Evolutionary conservation across 2,797 vertebrate species (phyloP).

Genomic region (Malurus leucopterus): DNA sequence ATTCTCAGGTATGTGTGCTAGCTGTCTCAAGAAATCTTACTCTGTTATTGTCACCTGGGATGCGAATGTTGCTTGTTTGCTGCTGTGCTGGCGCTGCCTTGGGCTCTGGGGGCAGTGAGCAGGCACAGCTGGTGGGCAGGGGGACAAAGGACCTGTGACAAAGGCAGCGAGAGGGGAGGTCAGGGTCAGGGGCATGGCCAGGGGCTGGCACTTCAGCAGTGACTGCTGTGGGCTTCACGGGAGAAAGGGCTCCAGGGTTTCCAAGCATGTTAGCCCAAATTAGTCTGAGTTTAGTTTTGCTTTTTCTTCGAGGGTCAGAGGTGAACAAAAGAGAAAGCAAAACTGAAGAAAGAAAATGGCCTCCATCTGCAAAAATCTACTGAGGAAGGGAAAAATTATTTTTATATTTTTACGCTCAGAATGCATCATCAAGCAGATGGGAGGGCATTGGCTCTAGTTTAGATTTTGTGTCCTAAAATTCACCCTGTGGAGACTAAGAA

Average conservation of each 20-base stretch:
- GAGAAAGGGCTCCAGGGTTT: neutral
- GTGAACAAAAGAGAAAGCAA: neutral
- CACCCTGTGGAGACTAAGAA: neutral
- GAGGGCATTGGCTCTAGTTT: neutral
- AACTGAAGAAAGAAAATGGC: neutral
- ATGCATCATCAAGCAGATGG: neutral
- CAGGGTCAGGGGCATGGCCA: fast-evolving
- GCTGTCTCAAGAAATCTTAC: neutral
- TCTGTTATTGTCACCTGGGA: neutral
- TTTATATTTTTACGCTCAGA: neutral
- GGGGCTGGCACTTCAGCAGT: neutral
- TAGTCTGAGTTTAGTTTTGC: neutral
- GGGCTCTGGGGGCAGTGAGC: neutral
- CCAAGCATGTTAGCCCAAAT: neutral
- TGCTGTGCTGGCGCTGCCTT: neutral
- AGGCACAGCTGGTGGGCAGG: neutral
- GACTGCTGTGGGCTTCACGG: neutral
- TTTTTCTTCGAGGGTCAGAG: neutral
- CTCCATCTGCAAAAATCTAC: neutral
- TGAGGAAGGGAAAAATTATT: neutral
- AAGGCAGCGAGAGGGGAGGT: neutral
- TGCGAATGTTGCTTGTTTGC: neutral
- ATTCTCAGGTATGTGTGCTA: neutral
- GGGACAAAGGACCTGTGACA: neutral
- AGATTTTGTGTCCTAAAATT: neutral